A percentile compares a stretch with the other conserved stretches of the same genome.
Conservation (phyloP, 2,113 vertebrate genomes). For the Picathartes gymnocephalus region DNA sequence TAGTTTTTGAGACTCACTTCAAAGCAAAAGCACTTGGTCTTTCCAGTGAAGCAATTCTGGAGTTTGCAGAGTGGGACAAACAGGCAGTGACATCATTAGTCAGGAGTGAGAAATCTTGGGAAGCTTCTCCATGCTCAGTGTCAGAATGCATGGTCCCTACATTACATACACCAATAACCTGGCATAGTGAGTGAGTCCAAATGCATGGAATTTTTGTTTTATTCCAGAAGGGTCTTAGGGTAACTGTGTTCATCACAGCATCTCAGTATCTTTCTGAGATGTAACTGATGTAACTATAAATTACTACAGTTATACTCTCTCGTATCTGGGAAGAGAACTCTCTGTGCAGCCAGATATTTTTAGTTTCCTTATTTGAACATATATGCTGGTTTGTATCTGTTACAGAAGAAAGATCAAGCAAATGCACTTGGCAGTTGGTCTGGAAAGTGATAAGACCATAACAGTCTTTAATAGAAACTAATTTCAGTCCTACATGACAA, state of each 20-base stretch:
- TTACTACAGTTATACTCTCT: not conserved
- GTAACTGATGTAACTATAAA: not conserved
- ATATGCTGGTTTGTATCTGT: not conserved
- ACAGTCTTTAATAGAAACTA: not conserved
- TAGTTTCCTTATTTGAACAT: conserved; percentile 8
- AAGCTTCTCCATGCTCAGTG: not conserved
- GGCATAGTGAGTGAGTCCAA: not conserved
- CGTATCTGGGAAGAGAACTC: not conserved
- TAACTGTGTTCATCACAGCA: not conserved
- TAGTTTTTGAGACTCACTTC: not conserved
- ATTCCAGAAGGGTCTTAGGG: not conserved
- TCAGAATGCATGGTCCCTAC: not conserved
- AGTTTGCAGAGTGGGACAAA: not conserved
- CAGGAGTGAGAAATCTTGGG: not conserved
- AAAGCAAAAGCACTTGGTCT: not conserved
- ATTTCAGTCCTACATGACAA: not conserved
- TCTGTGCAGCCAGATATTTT: not conserved
- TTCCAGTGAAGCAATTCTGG: not conserved
- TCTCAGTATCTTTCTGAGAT: not conserved
- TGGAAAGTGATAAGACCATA: not conserved
- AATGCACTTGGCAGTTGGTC: not conserved
- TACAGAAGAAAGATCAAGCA: conserved; percentile 23
- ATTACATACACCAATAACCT: not conserved
- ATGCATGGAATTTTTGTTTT: not conserved
- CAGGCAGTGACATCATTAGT: not conserved